Base-by-base conservation (phyloP, 1,140 invertebrate genomes). In the Drosophila bipectinata region DNA sequence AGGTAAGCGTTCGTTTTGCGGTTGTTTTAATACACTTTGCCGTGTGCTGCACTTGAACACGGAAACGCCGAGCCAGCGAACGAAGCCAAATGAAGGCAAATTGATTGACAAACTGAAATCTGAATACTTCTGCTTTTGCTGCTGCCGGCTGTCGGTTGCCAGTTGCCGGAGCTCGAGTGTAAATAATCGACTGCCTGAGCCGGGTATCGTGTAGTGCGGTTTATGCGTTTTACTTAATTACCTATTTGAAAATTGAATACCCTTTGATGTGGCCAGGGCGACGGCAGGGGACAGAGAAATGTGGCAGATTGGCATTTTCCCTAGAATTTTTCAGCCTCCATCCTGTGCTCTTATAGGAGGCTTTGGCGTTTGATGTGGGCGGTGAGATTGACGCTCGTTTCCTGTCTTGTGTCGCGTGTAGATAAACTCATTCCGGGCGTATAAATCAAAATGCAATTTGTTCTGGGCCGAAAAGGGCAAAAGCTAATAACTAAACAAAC, bases 371-470 rank as follows among this genome's bases (percentile, higher is more conserved):
- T 83, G 79, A 83, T 78, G 79, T 83, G 79, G 79, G 79, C 79
- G 79, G 34, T 18, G 12, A n/a, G 67, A 51, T 69, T 79, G 77
- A 73, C 64, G 73, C 56, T 78, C 58, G 69, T 78, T 79, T 79
- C 77, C 71, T 79, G 79, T 58, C 49, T 56, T 41, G 15, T 58
- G 52, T 71, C 53, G 72, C 78, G 57, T 77, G 62, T 61, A 79
- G 83, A 88, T 88, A 83, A 88, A 88, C 75, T 71, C 74, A 88
- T 60, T 83, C 62, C 66, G 26, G 60, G 59, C 53, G 81, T 63
- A 88, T 88, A 88, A 88, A 88, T 88, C 83, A 88, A 88, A 88
- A 83, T 88, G 83, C 83, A 88, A 88, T 88, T 88, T 88, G 83
- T 87, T 87, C 78, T 78, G 74, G 66, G 81, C 63, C 72, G 77